Conservation (phyloP, 2,888 invertebrate genomes). For the Limnephilus rhombicus region DNA sequence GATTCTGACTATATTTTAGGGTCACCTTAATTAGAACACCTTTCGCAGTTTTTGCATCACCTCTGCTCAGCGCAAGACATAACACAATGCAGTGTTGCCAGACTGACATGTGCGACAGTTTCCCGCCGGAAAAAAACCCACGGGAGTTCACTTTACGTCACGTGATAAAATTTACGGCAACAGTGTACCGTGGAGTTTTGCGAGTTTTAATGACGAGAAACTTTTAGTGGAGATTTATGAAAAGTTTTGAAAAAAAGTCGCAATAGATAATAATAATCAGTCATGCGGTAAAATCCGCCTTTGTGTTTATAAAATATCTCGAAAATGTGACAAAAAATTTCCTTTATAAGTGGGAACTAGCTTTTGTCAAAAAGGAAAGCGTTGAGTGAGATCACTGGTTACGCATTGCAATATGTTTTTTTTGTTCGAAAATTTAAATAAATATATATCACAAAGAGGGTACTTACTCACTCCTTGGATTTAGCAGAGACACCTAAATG, state of each 20-base stretch:
- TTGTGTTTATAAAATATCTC: background rate
- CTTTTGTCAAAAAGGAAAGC: background rate
- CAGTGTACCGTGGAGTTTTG: constrained; percentile 29
- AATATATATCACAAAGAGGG: too few species aligned
- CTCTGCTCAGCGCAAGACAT: background rate
- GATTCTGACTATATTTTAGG: too few species aligned
- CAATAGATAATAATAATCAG: background rate
- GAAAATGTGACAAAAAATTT: background rate
- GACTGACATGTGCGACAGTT: constrained; percentile 29
- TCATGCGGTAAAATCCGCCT: background rate
- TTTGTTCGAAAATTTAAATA: too few species aligned
- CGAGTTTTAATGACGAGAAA: constrained; percentile 37
- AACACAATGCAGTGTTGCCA: constrained; percentile 43
- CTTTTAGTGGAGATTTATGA: constrained; percentile 30
- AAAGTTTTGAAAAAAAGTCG: background rate
- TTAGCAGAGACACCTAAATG: too few species aligned
- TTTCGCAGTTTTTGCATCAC: background rate
- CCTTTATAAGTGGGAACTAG: background rate
- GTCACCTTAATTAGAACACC: background rate
- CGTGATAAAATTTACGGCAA: constrained; percentile 49
- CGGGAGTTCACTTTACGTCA: constrained; percentile 47
- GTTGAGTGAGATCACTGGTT: background rate
- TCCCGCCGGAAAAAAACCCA: constrained; percentile 21
- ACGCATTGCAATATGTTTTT: too few species aligned
- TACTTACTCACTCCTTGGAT: too few species aligned